phyloP scores from a whole-genome alignment of 2,888 invertebrate species.

The Helicoverpa assulta region DNA sequence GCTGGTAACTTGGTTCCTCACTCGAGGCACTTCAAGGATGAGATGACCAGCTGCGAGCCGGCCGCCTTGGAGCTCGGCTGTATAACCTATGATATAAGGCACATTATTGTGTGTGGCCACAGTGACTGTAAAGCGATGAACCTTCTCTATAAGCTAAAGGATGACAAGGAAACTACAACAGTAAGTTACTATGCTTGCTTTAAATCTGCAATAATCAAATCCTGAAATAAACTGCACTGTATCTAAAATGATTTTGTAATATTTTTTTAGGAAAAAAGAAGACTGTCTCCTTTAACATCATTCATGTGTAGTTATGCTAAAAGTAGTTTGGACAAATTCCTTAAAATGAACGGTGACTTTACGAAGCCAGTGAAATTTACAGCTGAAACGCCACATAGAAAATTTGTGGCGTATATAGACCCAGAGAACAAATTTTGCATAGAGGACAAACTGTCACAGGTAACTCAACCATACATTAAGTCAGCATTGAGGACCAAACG shows the following conservation, averaged over 20 bases:
- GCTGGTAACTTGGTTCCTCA: conserved; percentile 99
- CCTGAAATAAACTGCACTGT: too few relatives aligned
- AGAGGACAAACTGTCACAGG: conserved; percentile 98
- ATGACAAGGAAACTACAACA: conserved; percentile 92
- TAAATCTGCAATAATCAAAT: not conserved
- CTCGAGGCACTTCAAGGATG: conserved; percentile 96
- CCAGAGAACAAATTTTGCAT: conserved; percentile 96
- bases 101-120: conserved; percentile 98
- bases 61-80: conserved; percentile 98
- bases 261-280: conserved; percentile 91
- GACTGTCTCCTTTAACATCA: conserved; percentile 96
- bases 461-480: conserved; percentile 69
- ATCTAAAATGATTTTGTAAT: not conserved
- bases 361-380: conserved; percentile 95
- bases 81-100: conserved; percentile 96
- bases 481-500: not conserved
- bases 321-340: conserved; percentile 95
- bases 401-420: conserved; percentile 98
- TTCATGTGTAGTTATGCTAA: conserved; percentile 97
- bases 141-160: conserved; percentile 95
- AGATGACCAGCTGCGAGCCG: conserved; percentile 97
- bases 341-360: conserved; percentile 91
- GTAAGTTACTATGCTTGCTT: conserved; percentile 69
- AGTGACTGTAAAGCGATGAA: conserved; percentile 99
- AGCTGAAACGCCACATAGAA: conserved; percentile 96